phyloP scores from a whole-genome alignment of 2,888 invertebrate genomes.

The Acrobasis suavella region DNA sequence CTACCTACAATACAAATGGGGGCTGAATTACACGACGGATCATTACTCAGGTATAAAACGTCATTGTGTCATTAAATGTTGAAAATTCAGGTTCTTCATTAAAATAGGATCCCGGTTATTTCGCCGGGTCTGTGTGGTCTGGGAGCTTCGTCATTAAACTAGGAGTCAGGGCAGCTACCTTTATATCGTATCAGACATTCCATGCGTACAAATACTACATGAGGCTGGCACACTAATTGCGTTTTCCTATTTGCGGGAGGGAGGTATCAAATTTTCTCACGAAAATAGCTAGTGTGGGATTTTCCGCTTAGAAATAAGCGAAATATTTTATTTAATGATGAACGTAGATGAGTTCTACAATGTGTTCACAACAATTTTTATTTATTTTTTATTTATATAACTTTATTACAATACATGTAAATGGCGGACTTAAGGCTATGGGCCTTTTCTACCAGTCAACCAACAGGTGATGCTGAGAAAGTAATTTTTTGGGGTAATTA shows the following conservation, averaged over 20 bases:
- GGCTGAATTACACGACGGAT: too few relatives aligned
- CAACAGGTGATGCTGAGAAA: too few relatives aligned
- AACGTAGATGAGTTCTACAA: too few relatives aligned
- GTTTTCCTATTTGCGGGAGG: neutral
- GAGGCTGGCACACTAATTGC: slow-evolving; percentile 5
- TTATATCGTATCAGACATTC: slow-evolving; percentile 19
- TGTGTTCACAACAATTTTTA: too few relatives aligned
- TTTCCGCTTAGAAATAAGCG: neutral
- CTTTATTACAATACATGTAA: too few relatives aligned
- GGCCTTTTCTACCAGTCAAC: too few relatives aligned
- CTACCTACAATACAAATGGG: too few relatives aligned
- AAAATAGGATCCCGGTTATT: slow-evolving; percentile 11
- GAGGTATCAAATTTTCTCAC: neutral
- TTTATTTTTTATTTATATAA: too few relatives aligned
- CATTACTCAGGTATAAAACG: neutral
- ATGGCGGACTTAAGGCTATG: too few relatives aligned
- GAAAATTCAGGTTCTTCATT: slow-evolving; percentile 10
- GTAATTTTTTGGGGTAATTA: too few relatives aligned
- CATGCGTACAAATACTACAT: slow-evolving; percentile 14
- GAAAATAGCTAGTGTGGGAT: neutral
- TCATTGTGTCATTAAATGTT: slow-evolving; percentile 5
- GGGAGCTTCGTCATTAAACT: neutral
- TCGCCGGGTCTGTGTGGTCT: slow-evolving; percentile 2
- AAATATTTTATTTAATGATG: neutral
- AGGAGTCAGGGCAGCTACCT: slow-evolving; percentile 5